These are phyloP conservation scores for Calyptomena viridis DNA, from an alignment of 2,113 vertebrate genomes.

Conservation along the genomic window DNA sequence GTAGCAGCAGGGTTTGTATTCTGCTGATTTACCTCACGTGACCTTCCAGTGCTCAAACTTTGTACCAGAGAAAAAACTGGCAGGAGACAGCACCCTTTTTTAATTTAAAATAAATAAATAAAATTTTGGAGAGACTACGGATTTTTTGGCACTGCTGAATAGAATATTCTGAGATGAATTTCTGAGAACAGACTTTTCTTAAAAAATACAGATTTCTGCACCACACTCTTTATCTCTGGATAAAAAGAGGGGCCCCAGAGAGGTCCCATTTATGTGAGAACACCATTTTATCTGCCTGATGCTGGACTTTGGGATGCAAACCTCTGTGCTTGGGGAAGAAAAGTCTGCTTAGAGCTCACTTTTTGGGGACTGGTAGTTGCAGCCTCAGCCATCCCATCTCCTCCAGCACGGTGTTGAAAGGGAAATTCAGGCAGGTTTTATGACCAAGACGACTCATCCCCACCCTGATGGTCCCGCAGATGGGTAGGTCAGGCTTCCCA, in stretches of 20 bases:
- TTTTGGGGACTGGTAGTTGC: not conserved
- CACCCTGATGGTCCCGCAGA: fast-evolving
- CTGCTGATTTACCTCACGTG: not conserved
- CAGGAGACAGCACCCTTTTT: not conserved
- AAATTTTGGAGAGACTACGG: too few species aligned
- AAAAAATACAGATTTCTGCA: not conserved
- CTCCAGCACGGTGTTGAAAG: not conserved
- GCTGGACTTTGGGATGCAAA: not conserved
- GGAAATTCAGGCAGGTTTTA: not conserved
- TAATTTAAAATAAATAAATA: too few species aligned
- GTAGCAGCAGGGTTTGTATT: not conserved
- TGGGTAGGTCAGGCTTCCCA: fast-evolving
- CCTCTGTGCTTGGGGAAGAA: fast-evolving
- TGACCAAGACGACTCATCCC: not conserved
- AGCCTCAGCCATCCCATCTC: not conserved
- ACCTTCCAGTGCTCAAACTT: not conserved
- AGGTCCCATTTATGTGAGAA: not conserved
- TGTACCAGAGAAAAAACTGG: not conserved
- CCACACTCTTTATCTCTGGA: not conserved
- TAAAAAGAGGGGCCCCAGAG: not conserved
- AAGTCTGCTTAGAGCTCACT: fast-evolving
- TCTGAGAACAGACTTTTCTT: not conserved
- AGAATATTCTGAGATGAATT: not conserved
- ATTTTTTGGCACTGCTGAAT: not conserved
- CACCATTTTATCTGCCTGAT: fast-evolving